phyloP scores from a whole-genome alignment of 2,797 vertebrate genomes.

The Typhlichthys subterraneus region DNA sequence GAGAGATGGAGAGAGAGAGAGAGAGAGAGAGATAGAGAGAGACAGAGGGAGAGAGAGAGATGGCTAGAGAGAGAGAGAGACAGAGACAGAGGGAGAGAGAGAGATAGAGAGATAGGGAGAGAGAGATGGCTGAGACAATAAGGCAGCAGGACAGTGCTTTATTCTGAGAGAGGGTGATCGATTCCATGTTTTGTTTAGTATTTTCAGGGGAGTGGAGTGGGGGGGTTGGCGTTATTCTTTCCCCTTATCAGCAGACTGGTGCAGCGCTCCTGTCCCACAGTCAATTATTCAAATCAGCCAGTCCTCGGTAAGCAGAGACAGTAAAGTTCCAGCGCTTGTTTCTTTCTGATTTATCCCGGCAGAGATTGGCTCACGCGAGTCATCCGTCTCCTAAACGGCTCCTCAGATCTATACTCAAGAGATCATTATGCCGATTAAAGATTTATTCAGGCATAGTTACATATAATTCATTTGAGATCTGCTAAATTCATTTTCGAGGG shows the following conservation, averaged over 20 bases:
- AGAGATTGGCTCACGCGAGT: conserved; percentile 61
- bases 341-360: conserved; percentile 69
- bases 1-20: too few species aligned
- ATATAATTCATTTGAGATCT: conserved; percentile 75
- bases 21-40: not conserved
- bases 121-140: not conserved
- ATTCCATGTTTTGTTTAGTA: conserved; percentile 39
- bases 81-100: not conserved
- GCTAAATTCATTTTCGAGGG: conserved; percentile 63
- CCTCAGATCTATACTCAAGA: conserved; percentile 79
- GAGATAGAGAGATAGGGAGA: too few species aligned
- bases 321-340: conserved; percentile 42
- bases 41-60: not conserved
- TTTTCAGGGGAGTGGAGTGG: not conserved
- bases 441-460: conserved; percentile 67
- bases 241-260: conserved; percentile 61
- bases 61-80: not conserved
- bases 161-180: conserved; percentile 41
- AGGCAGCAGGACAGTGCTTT: conserved; percentile 29
- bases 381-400: conserved; percentile 77
- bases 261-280: conserved; percentile 52
- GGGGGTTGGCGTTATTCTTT: conserved; percentile 37
- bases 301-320: conserved; percentile 58
- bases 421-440: conserved; percentile 76
- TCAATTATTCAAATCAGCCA: conserved; percentile 75